Evolutionary conservation across 2,888 invertebrate genomes (phyloP).

Genomic region (Euzetes globulus): DNA sequence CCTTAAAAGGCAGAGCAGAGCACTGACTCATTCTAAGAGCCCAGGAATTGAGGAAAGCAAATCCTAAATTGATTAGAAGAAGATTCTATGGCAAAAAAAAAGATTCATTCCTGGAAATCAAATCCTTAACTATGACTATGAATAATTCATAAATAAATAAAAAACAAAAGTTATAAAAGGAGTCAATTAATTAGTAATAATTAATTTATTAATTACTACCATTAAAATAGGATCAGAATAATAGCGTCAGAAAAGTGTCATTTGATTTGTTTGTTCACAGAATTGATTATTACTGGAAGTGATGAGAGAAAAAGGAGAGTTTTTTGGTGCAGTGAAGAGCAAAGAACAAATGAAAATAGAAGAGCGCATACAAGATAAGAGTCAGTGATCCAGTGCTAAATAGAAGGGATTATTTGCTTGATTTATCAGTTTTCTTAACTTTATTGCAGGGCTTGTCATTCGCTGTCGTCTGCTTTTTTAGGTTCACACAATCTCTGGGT

Average conservation of each 20-base stretch:
- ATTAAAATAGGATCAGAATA: not conserved
- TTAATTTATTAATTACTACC: not conserved
- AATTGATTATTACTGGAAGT: not conserved
- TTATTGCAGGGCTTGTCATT: conserved; percentile 21
- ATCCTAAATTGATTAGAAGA: not conserved
- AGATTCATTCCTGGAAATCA: not conserved
- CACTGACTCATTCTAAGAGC: not conserved
- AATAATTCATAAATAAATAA: not conserved
- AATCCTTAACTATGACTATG: not conserved
- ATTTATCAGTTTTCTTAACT: conserved; percentile 25
- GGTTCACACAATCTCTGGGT: not conserved
- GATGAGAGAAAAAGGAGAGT: not conserved
- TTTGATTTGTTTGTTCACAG: no score
- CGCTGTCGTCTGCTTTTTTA: not conserved
- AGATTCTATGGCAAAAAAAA: no score
- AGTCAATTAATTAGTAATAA: not conserved
- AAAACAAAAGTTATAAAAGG: not conserved
- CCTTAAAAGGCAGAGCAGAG: not conserved
- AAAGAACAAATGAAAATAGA: not conserved
- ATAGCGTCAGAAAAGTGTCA: not conserved
- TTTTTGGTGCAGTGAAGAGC: no score
- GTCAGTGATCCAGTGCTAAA: conserved; percentile 29
- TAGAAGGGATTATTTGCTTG: conserved; percentile 27
- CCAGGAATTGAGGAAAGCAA: not conserved
- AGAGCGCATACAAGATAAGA: not conserved